Evolutionary conservation across 2,888 invertebrate species (phyloP).

Genomic region (Augochlorella aurata): DNA sequence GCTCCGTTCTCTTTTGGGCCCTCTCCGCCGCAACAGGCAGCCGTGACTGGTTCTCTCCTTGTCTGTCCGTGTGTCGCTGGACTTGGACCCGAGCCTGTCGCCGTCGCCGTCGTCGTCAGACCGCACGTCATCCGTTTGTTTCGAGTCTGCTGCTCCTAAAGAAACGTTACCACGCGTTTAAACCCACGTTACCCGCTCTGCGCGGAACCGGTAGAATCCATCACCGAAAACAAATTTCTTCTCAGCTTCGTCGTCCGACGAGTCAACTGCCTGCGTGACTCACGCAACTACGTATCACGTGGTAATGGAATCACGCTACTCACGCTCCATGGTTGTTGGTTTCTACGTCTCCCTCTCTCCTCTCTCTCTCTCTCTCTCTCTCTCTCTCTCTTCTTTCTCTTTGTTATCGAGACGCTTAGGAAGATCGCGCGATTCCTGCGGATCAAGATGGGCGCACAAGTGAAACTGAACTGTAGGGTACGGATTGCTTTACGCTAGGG

Average conservation of each 20-base stretch:
- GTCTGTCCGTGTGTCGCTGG: conserved; percentile 30
- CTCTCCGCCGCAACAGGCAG: conserved; percentile 46
- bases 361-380: too few species aligned
- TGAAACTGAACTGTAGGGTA: neutral
- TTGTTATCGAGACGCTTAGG: neutral
- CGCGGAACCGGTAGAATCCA: neutral
- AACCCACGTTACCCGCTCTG: too few species aligned
- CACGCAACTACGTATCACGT: neutral
- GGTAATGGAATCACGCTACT: neutral
- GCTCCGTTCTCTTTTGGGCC: conserved; percentile 55
- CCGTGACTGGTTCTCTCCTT: conserved; percentile 41
- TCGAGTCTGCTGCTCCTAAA: neutral
- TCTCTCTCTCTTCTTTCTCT: neutral
- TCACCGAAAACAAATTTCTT: neutral
- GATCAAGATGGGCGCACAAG: neutral
- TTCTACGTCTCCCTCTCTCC: too few species aligned
- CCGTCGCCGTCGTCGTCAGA: neutral
- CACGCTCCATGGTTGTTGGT: too few species aligned
- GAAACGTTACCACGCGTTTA: neutral
- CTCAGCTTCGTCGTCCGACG: neutral
- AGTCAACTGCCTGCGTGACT: neutral
- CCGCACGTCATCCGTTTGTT: conserved; percentile 25
- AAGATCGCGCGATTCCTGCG: neutral
- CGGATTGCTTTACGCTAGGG: conserved; percentile 4
- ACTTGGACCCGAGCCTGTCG: conserved; percentile 62